Evolutionary conservation across 2,888 invertebrate species (phyloP).

Genomic region (Polymixis lichenea): DNA sequence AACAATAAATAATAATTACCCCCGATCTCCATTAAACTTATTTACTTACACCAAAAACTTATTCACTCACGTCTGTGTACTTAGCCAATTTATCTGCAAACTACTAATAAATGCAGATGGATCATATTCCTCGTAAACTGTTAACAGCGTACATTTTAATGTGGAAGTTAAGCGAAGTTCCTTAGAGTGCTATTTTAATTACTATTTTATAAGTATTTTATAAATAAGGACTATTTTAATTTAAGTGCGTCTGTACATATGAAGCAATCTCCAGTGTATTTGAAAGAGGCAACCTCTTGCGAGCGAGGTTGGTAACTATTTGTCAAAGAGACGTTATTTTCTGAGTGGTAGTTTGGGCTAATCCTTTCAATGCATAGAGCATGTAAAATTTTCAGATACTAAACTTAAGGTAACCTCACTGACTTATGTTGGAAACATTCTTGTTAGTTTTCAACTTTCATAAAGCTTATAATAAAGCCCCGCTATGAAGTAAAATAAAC

Average conservation of each 20-base stretch:
- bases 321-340: conserved; percentile 76
- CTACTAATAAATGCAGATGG: conserved; percentile 34
- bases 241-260: conserved; percentile 15
- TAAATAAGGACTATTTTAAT: too few species aligned
- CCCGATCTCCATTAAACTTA: neutral
- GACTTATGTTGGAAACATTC: neutral
- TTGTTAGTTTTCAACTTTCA: neutral
- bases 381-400: neutral
- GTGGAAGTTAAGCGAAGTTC: conserved; percentile 35
- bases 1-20: neutral
- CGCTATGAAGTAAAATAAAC: conserved; percentile 20
- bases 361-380: conserved; percentile 11
- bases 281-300: conserved; percentile 59
- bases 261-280: conserved; percentile 59
- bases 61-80: conserved; percentile 1
- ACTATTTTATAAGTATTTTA: too few species aligned
- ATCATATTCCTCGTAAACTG: conserved; percentile 42
- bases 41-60: conserved; percentile 14
- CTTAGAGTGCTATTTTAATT: conserved; percentile 41
- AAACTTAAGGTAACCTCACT: neutral
- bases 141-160: conserved; percentile 30
- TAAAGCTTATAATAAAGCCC: neutral
- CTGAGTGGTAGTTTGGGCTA: conserved; percentile 42
- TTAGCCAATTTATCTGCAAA: conserved; percentile 18
- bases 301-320: conserved; percentile 72